Evolutionary conservation across 2,113 vertebrate species (phyloP).

Genomic region (Ophthalmotilapia sp.): DNA sequence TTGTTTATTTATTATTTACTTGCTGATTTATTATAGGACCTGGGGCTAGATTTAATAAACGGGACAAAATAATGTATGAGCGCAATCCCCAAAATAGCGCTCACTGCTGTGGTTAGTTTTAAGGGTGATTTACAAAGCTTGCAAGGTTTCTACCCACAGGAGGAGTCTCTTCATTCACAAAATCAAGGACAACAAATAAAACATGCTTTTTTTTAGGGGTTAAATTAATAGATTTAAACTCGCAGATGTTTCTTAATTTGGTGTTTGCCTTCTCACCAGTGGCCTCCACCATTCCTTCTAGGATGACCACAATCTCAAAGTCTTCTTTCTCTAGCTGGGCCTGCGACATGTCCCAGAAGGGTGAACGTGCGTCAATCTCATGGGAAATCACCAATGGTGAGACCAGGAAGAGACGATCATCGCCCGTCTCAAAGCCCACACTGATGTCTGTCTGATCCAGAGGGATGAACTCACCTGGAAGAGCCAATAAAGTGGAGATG

Average conservation of each 20-base stretch:
- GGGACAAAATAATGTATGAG: neutral
- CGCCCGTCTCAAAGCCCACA: conserved; percentile 77
- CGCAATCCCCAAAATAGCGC: neutral
- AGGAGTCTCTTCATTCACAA: neutral
- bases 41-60: neutral
- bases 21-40: neutral
- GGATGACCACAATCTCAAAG: conserved; percentile 78
- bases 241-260: neutral
- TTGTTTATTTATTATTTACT: neutral
- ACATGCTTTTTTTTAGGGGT: neutral
- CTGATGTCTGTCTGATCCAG: conserved; percentile 79
- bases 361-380: conserved; percentile 66
- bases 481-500: neutral
- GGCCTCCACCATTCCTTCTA: conserved; percentile 79
- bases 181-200: neutral
- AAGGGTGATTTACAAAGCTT: fast-evolving
- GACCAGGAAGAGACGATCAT: conserved; percentile 76
- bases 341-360: conserved; percentile 79
- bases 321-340: conserved; percentile 77
- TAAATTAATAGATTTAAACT: neutral
- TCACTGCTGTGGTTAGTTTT: neutral
- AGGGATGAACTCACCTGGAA: conserved; percentile 75
- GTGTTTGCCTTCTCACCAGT: conserved; percentile 60
- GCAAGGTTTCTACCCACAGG: neutral
- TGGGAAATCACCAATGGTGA: conserved; percentile 77